These are phyloP conservation scores for Cryptophagus acutangulus DNA, from an alignment of 2,888 invertebrate genomes.

Conservation along the genomic window DNA sequence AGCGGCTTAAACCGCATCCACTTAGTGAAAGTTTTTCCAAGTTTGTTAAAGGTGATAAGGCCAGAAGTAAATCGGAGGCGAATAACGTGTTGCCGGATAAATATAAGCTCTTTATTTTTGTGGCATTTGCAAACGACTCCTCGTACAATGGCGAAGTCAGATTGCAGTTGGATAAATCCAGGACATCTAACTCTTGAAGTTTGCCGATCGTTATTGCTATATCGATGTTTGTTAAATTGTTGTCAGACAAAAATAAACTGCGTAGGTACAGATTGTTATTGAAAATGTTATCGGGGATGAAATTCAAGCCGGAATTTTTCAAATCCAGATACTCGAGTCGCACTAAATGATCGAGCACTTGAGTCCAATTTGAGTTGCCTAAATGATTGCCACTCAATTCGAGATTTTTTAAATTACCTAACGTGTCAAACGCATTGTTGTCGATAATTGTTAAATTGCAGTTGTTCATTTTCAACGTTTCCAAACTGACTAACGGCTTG, in stretches of 20 bases:
- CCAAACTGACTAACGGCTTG: constrained; percentile 60
- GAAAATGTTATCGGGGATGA: constrained; percentile 61
- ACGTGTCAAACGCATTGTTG: constrained; percentile 54
- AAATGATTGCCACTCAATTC: constrained; percentile 63
- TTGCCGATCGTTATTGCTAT: constrained; percentile 62
- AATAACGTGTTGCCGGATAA: constrained; percentile 65
- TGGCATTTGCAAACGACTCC: constrained; percentile 64
- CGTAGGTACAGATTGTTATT: constrained; percentile 61
- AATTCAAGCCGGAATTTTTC: constrained; percentile 56
- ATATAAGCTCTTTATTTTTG: constrained; percentile 59
- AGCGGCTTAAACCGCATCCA: constrained; percentile 59
- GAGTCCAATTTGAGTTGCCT: constrained; percentile 56
- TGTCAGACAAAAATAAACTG: constrained; percentile 60
- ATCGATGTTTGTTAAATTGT: constrained; percentile 60
- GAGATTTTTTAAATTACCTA: constrained; percentile 58
- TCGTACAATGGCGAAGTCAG: constrained; percentile 63
- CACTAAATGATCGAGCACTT: constrained; percentile 55
- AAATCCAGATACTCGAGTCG: constrained; percentile 62
- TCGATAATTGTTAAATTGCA: constrained; percentile 59
- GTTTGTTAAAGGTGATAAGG: constrained; percentile 60
- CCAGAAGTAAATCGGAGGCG: constrained; percentile 62
- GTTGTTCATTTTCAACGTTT: constrained; percentile 60
- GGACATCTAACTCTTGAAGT: constrained; percentile 58
- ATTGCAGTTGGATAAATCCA: constrained; percentile 66
- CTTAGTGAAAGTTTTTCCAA: constrained; percentile 63